Evolutionary conservation across 35 echinoderm and acorn worm genomes (phyloP).

Genomic region (Ophioderma brevispina): DNA sequence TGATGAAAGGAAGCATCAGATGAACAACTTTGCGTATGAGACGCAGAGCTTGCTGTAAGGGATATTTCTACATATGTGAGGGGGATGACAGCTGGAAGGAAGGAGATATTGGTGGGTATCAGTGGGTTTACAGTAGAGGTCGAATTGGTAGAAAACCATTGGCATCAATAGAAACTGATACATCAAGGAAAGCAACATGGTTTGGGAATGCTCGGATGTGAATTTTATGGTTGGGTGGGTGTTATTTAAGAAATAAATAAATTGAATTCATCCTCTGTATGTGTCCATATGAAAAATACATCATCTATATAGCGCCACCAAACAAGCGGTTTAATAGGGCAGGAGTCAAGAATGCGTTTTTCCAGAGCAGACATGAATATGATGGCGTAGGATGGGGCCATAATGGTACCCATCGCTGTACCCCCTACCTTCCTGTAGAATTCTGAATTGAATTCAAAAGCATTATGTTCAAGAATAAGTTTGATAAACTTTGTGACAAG

Average conservation of each 20-base stretch:
- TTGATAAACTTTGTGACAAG: not conserved
- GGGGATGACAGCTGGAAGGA: not conserved
- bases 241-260: not conserved
- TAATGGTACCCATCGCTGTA: not conserved
- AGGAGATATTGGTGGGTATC: not conserved
- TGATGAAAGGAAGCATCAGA: not conserved
- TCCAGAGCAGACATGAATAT: not conserved
- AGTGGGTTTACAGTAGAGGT: not conserved
- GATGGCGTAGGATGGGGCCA: not conserved
- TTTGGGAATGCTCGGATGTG: not conserved
- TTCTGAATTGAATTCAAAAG: not conserved
- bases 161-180: not conserved
- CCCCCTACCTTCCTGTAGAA: not conserved
- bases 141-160: not conserved
- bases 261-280: not conserved
- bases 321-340: not conserved
- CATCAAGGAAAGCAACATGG: not conserved
- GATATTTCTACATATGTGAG: not conserved
- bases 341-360: not conserved
- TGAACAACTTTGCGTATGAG: not conserved
- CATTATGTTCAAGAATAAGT: not conserved
- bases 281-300: not conserved
- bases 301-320: not conserved
- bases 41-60: not conserved
- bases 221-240: not conserved